Evolutionary conservation across 2,113 vertebrate species (phyloP).

Genomic region (Rhinichthys klamathensis): DNA sequence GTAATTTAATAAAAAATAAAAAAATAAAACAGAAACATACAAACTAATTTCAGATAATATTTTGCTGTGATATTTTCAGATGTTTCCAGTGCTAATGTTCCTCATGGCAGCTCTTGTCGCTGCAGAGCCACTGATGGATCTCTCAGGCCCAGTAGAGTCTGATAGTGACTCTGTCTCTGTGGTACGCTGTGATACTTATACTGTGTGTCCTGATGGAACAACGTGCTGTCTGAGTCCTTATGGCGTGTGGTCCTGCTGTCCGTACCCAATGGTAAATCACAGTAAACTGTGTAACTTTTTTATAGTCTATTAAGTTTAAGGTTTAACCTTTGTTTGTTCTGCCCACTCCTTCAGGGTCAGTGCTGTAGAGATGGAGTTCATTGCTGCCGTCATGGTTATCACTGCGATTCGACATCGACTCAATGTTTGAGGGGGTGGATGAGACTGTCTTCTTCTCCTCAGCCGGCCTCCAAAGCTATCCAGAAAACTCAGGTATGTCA

Average conservation of each 20-base stretch:
- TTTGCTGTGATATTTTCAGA: constrained; percentile 57
- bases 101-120: constrained; percentile 52
- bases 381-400: constrained; percentile 66
- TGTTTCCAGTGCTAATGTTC: constrained; percentile 61
- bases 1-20: too few relatives aligned
- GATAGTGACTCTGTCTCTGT: constrained; percentile 1
- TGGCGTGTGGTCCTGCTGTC: constrained; percentile 68
- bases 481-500: constrained; percentile 46
- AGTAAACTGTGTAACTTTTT: neutral
- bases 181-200: constrained; percentile 62
- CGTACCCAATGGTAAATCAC: constrained; percentile 45
- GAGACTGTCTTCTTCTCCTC: constrained; percentile 52
- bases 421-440: constrained; percentile 54
- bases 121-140: neutral
- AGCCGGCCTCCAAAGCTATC: constrained; percentile 33
- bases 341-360: constrained; percentile 53
- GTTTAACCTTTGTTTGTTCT: neutral
- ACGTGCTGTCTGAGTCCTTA: constrained; percentile 68
- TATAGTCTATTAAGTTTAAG: neutral
- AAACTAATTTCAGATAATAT: neutral
- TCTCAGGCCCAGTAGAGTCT: constrained; percentile 3
- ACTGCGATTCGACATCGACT: constrained; percentile 61
- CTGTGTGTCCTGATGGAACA: constrained; percentile 48
- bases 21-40: neutral
- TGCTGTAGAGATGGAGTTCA: constrained; percentile 71